Evolutionary conservation across 1,140 invertebrate genomes (phyloP), one percentile per base, ranked within the genome.

Genomic region (Calliopsis andreniformis): DNA sequence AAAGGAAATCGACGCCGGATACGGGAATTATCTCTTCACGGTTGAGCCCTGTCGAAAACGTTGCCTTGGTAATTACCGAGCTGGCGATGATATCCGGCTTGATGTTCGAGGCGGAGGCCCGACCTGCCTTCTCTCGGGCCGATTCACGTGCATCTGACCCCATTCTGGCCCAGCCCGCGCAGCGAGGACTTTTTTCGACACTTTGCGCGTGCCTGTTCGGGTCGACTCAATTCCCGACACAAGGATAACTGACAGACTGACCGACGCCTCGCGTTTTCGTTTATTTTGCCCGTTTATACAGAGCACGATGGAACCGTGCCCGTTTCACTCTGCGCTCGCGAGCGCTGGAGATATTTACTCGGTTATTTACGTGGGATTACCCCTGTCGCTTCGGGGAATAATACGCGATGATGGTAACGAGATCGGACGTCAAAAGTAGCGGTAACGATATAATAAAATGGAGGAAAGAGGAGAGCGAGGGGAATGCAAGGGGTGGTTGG

Each of bases 21-120:
- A 55, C 71, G 20, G n/a, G 49, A 78, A 78, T 78, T 75, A 75
- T 75, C 70, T 73, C 61, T 53, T 64, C 59, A 51, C 43, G 35
- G 32, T 23, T 16, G 28, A n/a, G 16, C n/a, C 56, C 66, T 67
- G 45, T 55, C 45, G 25, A 51, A 32, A 61, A 69, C 45, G 30
- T 55, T 39, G 39, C 23, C 72, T 18, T 7, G 35, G 35, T 71
- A 77, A 77, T 77, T 77, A 62, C 58, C 32, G 18, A 18, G 64
- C 7, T 39, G 39, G 49, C 63, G 64, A 59, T 23, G 73, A 76
- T 76, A 59, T 76, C 72, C 72, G 64, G 53, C 42, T 68, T 58
- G 43, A 68, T 67, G 56, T 47, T 51, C n/a, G 47, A 30, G n/a
- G 53, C 56, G 30, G 25, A 23, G 51, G 18, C 25, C 45, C 42